Evolutionary conservation across 2,797 vertebrate genomes (phyloP).

Genomic region (Taenioides sp.): DNA sequence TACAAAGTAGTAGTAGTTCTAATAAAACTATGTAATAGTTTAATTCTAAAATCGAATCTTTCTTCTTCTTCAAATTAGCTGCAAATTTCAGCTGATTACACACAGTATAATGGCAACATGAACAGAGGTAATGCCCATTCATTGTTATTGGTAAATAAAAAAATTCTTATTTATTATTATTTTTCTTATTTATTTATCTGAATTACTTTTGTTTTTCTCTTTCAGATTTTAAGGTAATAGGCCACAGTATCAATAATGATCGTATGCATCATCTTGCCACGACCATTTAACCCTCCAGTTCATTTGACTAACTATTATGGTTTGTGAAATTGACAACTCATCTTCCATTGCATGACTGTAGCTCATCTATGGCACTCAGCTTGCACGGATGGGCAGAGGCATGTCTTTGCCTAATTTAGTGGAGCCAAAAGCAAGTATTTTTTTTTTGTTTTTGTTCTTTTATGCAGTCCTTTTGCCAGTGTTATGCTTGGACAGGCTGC

Average conservation of each 20-base stretch:
- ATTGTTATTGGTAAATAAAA: neutral
- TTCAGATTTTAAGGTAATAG: constrained; percentile 67
- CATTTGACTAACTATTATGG: constrained; percentile 12
- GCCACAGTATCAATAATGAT: constrained; percentile 4
- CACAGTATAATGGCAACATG: constrained; percentile 82
- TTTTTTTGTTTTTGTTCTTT: constrained; percentile 29
- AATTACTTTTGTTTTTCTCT: constrained; percentile 20
- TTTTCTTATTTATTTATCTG: neutral
- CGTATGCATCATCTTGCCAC: constrained; percentile 29
- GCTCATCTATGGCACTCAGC: constrained; percentile 83
- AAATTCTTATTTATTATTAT: neutral
- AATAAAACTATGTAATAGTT: neutral
- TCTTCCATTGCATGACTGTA: constrained; percentile 60
- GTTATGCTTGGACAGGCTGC: neutral
- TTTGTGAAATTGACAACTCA: constrained; percentile 14
- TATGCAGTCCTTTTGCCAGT: neutral
- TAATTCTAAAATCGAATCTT: neutral
- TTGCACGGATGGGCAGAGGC: constrained; percentile 90
- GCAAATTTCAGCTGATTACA: constrained; percentile 83
- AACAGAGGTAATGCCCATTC: constrained; percentile 76
- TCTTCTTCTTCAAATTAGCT: constrained; percentile 72
- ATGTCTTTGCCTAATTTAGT: constrained; percentile 98
- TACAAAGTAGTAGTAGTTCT: neutral
- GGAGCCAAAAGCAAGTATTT: constrained; percentile 94
- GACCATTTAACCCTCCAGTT: constrained; percentile 6